Base-by-base conservation (phyloP, 2,797 vertebrate species). In the Zenarchopterus dispar region DNA sequence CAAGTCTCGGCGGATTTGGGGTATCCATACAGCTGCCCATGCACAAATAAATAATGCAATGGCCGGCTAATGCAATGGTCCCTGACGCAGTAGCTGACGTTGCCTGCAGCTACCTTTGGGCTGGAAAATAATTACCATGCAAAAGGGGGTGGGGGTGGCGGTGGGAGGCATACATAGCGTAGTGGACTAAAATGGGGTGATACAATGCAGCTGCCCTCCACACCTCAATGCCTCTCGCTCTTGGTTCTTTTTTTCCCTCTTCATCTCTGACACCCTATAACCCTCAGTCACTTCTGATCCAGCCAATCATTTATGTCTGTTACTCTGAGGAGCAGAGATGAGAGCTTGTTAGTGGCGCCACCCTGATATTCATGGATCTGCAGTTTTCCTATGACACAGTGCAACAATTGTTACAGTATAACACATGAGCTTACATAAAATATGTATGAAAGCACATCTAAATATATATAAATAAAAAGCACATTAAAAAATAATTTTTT, bases 81-180 rank as follows among this genome's bases (percentile, higher is more conserved):
- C 92, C 91, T 91, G 85, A 92, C 81, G 85, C 89, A 83, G 87
- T 85, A 89, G 81, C 86, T 92, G 91, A 90, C 83, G 88, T 92
- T 88, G 93, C 93, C 93, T 89, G 86, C 90, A 93, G 93, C 92
- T 90, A 92, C 92, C 93, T 93, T 93, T 93, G 90, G 93, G 93
- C 91, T 89, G 88, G 90, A 91, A 94, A 93, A 94, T 94, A 94
- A 94, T 94, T 93, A 94, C 91, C 88, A 94, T 93, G 92, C 91
- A 93, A 90, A 91, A 88, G 73, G 84, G 73, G 82, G 83, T 68
- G 84, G 71, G 82, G 83, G 68, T 86, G 70, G 28, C 61, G 78
- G 78, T 76, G 80, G 64, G 74, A 82, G 81, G 84, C 81, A 83
- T 89, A 90, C 84, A 91, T 69, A 90, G 87, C 85, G 89, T 91